A percentile compares a stretch with the other conserved stretches of the same genome.
Conservation (phyloP, 1,140 invertebrate genomes). For the Neotoxoptera formosana region DNA sequence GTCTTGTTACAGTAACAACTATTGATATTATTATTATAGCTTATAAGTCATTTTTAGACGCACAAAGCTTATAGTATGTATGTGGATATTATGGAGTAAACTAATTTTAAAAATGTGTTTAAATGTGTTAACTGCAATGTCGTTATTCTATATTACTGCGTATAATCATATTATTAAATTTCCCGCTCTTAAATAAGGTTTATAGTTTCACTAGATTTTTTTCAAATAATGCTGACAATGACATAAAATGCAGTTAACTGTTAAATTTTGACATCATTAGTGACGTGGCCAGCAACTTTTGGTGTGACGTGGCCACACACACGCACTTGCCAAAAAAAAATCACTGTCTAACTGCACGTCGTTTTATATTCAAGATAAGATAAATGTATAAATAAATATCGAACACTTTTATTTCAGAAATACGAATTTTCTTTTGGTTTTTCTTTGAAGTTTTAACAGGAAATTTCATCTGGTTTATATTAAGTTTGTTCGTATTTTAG, state of each 20-base stretch:
- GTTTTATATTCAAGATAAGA: not conserved
- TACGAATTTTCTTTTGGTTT: not conserved
- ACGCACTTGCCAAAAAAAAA: not conserved
- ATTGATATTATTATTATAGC: not conserved
- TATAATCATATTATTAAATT: slow-evolving; percentile 15
- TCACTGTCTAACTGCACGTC: not conserved
- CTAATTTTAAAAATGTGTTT: not conserved
- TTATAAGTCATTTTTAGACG: not conserved
- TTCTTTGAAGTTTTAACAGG: not conserved
- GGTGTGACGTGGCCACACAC: not conserved
- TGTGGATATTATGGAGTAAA: not conserved
- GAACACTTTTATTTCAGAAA: not conserved
- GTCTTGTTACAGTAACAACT: not conserved
- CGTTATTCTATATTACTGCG: not conserved
- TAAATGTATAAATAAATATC: not conserved
- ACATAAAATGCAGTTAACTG: slow-evolving; percentile 1
- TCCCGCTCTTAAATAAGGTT: not conserved
- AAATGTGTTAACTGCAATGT: not conserved
- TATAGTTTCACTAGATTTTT: not conserved
- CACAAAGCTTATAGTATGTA: not conserved
- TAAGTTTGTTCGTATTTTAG: not conserved
- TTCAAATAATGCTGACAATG: slow-evolving; percentile 2
- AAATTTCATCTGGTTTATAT: not conserved
- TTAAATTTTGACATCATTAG: not conserved
- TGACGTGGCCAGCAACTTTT: not conserved